These are phyloP conservation scores for Cosmorhoe ocellata DNA, from an alignment of 2,888 invertebrate species.

Conservation along the genomic window DNA sequence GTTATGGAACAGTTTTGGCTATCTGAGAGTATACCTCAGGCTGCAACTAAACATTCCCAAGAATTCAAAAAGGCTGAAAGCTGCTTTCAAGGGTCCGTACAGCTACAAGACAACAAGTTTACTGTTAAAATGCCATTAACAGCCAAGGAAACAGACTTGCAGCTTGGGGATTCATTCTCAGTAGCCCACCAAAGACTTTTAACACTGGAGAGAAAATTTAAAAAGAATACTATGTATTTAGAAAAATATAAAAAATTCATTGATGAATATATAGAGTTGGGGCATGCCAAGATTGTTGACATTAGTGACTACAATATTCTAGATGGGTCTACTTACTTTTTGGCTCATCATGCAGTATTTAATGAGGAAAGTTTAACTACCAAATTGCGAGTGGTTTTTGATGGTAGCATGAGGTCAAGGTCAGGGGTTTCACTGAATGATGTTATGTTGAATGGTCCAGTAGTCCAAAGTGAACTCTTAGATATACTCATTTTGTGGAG, in stretches of 20 bases:
- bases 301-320: not conserved
- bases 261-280: not conserved
- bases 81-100: not conserved
- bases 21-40: not conserved
- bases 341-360: constrained; percentile 2
- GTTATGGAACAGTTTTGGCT: not conserved
- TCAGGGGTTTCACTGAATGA: not conserved
- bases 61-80: not conserved
- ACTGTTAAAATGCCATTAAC: not conserved
- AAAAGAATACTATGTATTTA: not conserved
- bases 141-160: not conserved
- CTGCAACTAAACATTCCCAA: not conserved
- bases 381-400: not conserved
- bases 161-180: not conserved
- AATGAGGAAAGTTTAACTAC: not conserved
- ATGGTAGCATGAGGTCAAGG: not conserved
- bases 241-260: not conserved
- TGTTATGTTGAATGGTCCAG: not conserved
- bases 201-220: not conserved
- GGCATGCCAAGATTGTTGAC: not conserved
- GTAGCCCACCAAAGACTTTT: not conserved
- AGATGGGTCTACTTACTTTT: not conserved
- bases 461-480: not conserved
- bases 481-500: not conserved
- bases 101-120: not conserved